Evolutionary conservation across 2,888 invertebrate genomes (phyloP), one percentile per base, ranked within the genome.

Genomic region (Molanna angustata): DNA sequence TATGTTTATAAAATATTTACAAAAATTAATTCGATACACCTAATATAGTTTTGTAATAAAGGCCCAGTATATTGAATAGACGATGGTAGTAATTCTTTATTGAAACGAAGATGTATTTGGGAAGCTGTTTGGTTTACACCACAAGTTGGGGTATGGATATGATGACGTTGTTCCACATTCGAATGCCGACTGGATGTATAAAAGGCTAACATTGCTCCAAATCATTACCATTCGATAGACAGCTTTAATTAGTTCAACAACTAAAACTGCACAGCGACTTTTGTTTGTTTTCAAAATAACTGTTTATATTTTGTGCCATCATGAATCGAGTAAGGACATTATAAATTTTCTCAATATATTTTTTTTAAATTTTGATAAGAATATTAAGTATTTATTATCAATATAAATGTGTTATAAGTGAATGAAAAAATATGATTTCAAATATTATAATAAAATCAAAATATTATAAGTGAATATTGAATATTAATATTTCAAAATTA

Each of bases 211-310:
- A 53, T 52, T 59, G 55, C 57, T 59, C 59, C 55, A 59, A 57
- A 59, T 59, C 54, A 53, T 52, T 55, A 59, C 51, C 59, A 59
- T 59, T 59, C 59, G 49, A 59, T 59, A 47, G 39, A 48, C 45
- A 50, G 35, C 56, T 47, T 37, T 57, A 59, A 59, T 59, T 59
- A 57, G 59, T 52, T 56, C 54, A 59, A 54, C 59, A n/a, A n/a
- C n/a, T n/a, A n/a, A n/a, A n/a, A n/a, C n/a, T n/a, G n/a, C n/a
- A n/a, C n/a, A n/a, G n/a, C n/a, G n/a, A n/a, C n/a, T n/a, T n/a
- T n/a, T n/a, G n/a, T n/a, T n/a, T n/a, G n/a, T n/a, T n/a, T n/a
- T n/a, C n/a, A n/a, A n/a, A n/a, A n/a, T n/a, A n/a, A n/a, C n/a
- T n/a, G n/a, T n/a, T n/a, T n/a, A n/a, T n/a, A n/a, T n/a, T n/a